phyloP scores from a whole-genome alignment of 2,888 invertebrate species.

The Eudasyphora cyanicolor region DNA sequence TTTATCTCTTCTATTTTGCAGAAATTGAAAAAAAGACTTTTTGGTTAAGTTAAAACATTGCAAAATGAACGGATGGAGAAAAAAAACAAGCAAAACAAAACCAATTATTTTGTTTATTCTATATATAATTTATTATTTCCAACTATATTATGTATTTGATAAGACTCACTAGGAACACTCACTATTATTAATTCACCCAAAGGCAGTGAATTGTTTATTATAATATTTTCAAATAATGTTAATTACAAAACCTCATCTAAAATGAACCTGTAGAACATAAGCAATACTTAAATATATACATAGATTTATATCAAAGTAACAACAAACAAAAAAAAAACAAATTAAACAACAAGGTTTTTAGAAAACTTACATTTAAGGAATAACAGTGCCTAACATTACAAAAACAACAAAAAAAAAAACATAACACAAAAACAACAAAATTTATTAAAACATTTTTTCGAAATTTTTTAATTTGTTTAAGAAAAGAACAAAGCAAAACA shows the following conservation, averaged over 20 bases:
- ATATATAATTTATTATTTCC: slow-evolving; percentile 43
- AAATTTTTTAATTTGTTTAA: slow-evolving; percentile 25
- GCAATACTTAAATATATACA: slow-evolving; percentile 61
- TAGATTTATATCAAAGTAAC: slow-evolving; percentile 41
- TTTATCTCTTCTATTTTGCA: slow-evolving; percentile 44
- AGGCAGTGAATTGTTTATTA: slow-evolving; percentile 51
- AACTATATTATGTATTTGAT: slow-evolving; percentile 49
- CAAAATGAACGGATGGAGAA: slow-evolving; percentile 18
- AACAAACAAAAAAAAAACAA: slow-evolving; percentile 29
- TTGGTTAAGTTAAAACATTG: slow-evolving; percentile 52
- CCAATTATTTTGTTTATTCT: slow-evolving; percentile 41
- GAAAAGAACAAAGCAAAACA: slow-evolving; percentile 30
- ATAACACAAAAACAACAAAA: slow-evolving; percentile 47
- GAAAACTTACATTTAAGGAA: slow-evolving; percentile 67
- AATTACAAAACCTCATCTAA: slow-evolving; percentile 59
- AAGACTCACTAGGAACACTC: slow-evolving; percentile 39
- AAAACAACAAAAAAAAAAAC: slow-evolving; percentile 46
- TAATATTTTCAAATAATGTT: slow-evolving; percentile 22
- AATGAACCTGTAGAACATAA: slow-evolving; percentile 58
- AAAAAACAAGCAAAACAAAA: slow-evolving; percentile 28
- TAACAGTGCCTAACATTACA: slow-evolving; percentile 67
- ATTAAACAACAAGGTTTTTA: slow-evolving; percentile 62
- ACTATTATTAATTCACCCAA: slow-evolving; percentile 40
- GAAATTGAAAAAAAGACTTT: slow-evolving; percentile 61
- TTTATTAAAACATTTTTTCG: slow-evolving; percentile 36